Evolutionary conservation across 2,888 invertebrate genomes (phyloP).

Genomic region (Ceriagrion tenellum): DNA sequence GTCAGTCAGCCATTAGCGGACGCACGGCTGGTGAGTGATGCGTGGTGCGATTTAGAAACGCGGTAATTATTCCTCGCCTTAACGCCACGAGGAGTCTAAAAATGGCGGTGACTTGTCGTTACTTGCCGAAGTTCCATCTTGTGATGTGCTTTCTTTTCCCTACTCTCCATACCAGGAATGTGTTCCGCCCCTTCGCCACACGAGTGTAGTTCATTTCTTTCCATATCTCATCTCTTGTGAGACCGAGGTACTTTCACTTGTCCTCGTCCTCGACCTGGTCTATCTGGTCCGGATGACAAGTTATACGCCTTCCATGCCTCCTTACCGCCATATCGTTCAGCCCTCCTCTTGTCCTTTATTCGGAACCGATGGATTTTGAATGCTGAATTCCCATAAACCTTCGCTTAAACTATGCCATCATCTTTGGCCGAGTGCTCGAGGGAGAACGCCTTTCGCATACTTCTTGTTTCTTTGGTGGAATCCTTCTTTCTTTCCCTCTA

Average conservation of each 20-base stretch:
- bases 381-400: neutral
- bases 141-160: neutral
- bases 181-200: neutral
- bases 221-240: neutral
- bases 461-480: slow-evolving; percentile 28
- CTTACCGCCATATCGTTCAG: neutral
- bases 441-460: neutral
- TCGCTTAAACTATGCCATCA: neutral
- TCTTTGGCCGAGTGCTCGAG: neutral
- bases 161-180: neutral
- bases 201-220: neutral
- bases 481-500: neutral
- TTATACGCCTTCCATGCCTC: neutral
- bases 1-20: slow-evolving; percentile 9
- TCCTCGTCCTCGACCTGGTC: neutral
- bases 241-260: neutral
- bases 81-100: neutral
- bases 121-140: neutral
- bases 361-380: neutral
- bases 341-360: neutral
- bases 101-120: neutral
- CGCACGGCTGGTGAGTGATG: slow-evolving; percentile 15
- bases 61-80: slow-evolving; percentile 42
- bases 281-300: neutral
- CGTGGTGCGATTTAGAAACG: slow-evolving; percentile 18